Base-by-base conservation (phyloP, 2,797 vertebrate species). In the Chromobotia macracanthus region DNA sequence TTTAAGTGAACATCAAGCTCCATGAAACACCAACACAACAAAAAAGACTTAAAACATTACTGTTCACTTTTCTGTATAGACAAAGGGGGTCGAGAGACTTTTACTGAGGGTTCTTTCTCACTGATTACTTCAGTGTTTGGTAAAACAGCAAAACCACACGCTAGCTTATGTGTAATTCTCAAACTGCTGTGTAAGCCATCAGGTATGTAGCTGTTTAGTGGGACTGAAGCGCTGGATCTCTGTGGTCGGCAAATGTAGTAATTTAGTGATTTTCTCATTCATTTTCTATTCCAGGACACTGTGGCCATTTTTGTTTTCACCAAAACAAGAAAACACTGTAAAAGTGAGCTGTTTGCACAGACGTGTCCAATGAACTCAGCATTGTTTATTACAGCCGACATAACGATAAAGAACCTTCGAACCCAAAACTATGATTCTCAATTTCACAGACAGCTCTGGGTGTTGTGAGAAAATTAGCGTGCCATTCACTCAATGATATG, bases 151-250 rank as follows among this genome's bases (percentile, higher is more conserved):
- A 77, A 69, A 78, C 46, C 58, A 79, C 60, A 72, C 16, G 3
- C 56, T 51, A 55, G 56, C 76, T 35, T 70, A 46, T 21, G 23
- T 13, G 44, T 78, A 25, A 70, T 71, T 70, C 67, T 64, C 67
- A 71, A 56, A 41, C 35, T 8, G 67, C 60, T 53, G 1, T 65
- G 60, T 64, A 79, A 79, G 11, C 21, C 31, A 55, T 44, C 18
- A 65, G 60, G 44, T 78, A 71, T 78, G 76, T 78, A 6, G 19
- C 46, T 41, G 55, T 71, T 78, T 63, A 67, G 44, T 71, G 75
- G 23, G 66, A 78, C 56, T 78, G 28, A 55, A 63, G n/a, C 56
- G 19, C 18, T 18, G 55, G 41, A 69, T 31, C 65, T 48, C 38
- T 77, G 65, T 60, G 53, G 75, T 60, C 53, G 60, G 53, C 64